Percentiles rank a stretch among this genome's conserved stretches.
These are phyloP conservation scores for Simalia tracyae DNA, from an alignment of 2,797 vertebrate genomes.

Conservation along the genomic window DNA sequence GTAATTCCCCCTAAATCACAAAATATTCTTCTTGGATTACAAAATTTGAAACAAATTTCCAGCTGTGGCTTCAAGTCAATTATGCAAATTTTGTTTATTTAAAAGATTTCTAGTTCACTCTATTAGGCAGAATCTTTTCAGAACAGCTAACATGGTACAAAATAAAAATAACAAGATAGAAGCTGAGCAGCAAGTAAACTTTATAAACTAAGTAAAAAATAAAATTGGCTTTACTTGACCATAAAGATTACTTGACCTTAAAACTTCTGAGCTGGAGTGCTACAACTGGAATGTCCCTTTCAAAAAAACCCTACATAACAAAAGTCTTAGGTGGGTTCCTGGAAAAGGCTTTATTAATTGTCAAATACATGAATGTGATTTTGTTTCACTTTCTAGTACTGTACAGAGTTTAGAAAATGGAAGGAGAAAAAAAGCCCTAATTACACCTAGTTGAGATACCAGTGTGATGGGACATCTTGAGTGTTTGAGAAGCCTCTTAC, in stretches of 20 bases:
- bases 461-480: not conserved
- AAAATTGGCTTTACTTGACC: too few relatives aligned
- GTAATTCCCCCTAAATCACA: not conserved
- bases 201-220: not conserved
- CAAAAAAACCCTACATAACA: too few relatives aligned
- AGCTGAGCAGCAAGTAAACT: not conserved
- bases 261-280: too few relatives aligned
- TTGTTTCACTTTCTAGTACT: not conserved
- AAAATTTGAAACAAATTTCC: not conserved
- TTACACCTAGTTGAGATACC: not conserved
- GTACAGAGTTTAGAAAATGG: not conserved
- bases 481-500: not conserved
- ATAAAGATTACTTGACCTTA: too few relatives aligned
- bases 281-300: too few relatives aligned
- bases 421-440: not conserved
- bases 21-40: too few relatives aligned
- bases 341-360: too few relatives aligned
- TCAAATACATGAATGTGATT: not conserved
- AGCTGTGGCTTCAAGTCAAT: not conserved
- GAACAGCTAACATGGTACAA: not conserved
- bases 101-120: not conserved
- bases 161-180: not conserved
- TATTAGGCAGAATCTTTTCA: not conserved
- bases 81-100: not conserved
- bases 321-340: too few relatives aligned